phyloP scores from a whole-genome alignment of 2,113 vertebrate genomes.

The Proteles cristata region DNA sequence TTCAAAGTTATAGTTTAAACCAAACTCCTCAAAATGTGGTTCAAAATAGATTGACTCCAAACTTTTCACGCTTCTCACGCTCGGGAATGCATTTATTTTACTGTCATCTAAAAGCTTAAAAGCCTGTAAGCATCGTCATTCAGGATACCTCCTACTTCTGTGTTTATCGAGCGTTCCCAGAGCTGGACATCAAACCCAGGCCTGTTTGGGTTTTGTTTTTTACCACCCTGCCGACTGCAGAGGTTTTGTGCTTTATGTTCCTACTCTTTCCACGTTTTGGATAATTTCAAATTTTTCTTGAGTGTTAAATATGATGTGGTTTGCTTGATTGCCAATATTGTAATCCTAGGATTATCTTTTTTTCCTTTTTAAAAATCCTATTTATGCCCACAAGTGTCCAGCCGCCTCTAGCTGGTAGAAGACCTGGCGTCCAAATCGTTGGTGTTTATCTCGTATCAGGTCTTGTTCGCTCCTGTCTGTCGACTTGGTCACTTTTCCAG shows the following conservation, averaged over 20 bases:
- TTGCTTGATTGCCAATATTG: not conserved
- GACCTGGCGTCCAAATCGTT: not conserved
- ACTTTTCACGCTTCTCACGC: not conserved
- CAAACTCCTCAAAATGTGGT: not conserved
- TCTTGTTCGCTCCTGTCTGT: not conserved
- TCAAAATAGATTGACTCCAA: not conserved
- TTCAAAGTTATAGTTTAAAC: conserved; percentile 7
- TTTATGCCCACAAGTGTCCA: not conserved
- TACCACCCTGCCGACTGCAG: not conserved
- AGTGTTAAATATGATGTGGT: not conserved
- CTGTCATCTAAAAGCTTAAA: not conserved
- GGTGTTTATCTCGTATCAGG: rapidly evolving
- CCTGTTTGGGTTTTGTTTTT: too few relatives aligned
- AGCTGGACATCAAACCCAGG: not conserved
- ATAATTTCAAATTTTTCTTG: not conserved
- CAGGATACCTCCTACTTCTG: not conserved
- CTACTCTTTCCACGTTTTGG: not conserved
- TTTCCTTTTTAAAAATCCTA: not conserved
- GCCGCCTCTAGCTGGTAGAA: not conserved
- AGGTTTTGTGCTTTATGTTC: not conserved
- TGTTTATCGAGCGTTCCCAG: not conserved
- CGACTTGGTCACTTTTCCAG: not conserved
- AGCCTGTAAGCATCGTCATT: not conserved
- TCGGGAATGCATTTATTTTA: not conserved
- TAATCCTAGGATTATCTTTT: not conserved